Percentiles rank a stretch among this genome's conserved stretches.
Conservation (phyloP, 2,888 invertebrate genomes). For the Aplocera efformata region DNA sequence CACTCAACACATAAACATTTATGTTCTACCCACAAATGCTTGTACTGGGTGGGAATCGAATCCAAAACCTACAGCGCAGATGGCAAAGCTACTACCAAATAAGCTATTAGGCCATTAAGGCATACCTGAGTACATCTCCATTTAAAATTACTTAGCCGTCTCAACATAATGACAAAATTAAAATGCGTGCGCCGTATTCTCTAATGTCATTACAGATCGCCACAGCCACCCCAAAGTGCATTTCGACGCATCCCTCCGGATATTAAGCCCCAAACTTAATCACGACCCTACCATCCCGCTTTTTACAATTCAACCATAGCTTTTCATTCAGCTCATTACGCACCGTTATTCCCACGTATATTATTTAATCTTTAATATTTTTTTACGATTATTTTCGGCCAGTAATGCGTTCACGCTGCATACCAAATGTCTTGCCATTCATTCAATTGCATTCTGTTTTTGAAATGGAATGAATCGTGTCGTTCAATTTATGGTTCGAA, state of each 20-base stretch:
- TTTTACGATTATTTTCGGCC: constrained; percentile 64
- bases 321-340: constrained; percentile 66
- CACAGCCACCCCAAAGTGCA: constrained; percentile 48
- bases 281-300: constrained; percentile 54
- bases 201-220: constrained; percentile 11
- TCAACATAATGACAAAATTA: constrained; percentile 9
- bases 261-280: constrained; percentile 73
- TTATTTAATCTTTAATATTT: constrained; percentile 45
- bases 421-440: constrained; percentile 53
- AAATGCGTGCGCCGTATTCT: constrained; percentile 11
- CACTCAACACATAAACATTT: too few species aligned
- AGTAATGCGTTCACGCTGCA: constrained; percentile 77
- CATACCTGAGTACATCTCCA: too few species aligned
- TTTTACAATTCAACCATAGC: constrained; percentile 55
- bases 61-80: too few species aligned
- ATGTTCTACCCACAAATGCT: too few species aligned
- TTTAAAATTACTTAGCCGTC: too few species aligned
- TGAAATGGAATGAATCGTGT: constrained; percentile 49
- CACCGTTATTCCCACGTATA: constrained; percentile 70
- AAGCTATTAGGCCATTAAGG: too few species aligned
- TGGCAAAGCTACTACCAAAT: too few species aligned
- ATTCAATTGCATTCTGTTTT: constrained; percentile 44
- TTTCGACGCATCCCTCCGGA: constrained; percentile 70
- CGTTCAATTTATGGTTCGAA: constrained; percentile 35
- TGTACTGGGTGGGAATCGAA: too few species aligned